Evolutionary conservation across 2,797 vertebrate species (phyloP).

Genomic region (Anabas testudineus): DNA sequence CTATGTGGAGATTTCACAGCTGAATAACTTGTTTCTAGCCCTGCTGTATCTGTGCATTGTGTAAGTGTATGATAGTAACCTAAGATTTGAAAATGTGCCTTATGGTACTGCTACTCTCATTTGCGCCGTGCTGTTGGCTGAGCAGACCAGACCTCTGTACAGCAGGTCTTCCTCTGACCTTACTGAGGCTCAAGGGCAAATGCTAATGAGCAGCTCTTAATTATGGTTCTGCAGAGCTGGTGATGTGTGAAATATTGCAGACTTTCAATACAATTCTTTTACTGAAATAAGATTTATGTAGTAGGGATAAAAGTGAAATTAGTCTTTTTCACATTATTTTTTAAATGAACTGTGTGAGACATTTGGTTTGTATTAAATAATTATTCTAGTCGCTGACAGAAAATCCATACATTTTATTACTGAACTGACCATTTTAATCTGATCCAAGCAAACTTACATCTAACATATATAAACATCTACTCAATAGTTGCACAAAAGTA

Average conservation of each 20-base stretch:
- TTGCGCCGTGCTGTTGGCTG: conserved; percentile 1
- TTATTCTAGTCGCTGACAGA: neutral
- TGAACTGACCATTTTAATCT: neutral
- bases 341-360: conserved; percentile 12
- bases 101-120: conserved; percentile 8
- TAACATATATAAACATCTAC: neutral
- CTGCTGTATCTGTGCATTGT: conserved; percentile 32
- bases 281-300: neutral
- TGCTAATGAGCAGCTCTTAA: conserved; percentile 47
- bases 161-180: conserved; percentile 18
- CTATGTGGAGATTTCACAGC: conserved; percentile 48
- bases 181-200: conserved; percentile 47
- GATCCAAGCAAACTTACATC: neutral
- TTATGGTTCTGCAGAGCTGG: conserved; percentile 19
- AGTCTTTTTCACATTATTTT: neutral
- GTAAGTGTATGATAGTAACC: conserved; percentile 22
- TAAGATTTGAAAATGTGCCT: conserved; percentile 35
- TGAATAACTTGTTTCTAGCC: conserved; percentile 44
- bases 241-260: conserved; percentile 12
- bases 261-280: conserved; percentile 18
- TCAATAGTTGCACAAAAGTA: neutral
- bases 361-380: neutral
- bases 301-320: neutral
- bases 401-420: neutral
- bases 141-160: conserved; percentile 18